A percentile compares a stretch with the other conserved stretches of the same genome.
Conservation (phyloP, 2,113 vertebrate genomes). For the Perognathus longimembris region DNA sequence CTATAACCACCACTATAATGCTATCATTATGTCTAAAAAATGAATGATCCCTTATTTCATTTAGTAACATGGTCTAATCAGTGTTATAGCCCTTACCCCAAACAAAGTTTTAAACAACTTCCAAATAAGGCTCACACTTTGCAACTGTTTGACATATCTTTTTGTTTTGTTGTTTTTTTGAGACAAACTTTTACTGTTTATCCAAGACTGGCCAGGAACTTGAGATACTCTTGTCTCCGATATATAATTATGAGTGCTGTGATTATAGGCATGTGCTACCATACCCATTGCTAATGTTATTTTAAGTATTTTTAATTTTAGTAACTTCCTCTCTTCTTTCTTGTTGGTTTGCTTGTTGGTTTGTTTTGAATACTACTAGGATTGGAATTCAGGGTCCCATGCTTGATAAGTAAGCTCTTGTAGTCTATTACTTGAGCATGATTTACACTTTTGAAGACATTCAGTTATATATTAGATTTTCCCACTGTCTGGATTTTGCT, state of each 20-base stretch:
- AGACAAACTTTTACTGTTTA: not conserved
- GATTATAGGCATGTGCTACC: too few species aligned
- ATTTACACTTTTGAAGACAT: slow-evolving; percentile 19
- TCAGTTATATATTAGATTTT: not conserved
- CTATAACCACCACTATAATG: not conserved
- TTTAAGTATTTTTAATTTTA: not conserved
- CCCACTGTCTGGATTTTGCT: not conserved
- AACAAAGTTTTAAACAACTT: not conserved
- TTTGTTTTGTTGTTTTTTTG: not conserved
- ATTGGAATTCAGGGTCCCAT: too few species aligned
- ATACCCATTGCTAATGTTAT: not conserved
- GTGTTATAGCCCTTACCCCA: not conserved
- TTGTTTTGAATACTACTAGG: too few species aligned
- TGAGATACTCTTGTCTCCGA: not conserved
- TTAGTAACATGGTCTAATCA: not conserved
- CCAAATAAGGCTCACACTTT: not conserved
- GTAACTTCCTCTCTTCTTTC: not conserved
- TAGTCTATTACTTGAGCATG: too few species aligned
- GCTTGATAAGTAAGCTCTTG: too few species aligned
- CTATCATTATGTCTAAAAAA: not conserved
- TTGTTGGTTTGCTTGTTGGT: not conserved
- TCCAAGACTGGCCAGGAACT: not conserved
- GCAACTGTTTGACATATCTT: not conserved
- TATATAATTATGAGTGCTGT: too few species aligned
- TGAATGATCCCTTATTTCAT: not conserved